These are phyloP conservation scores for Embiotoca jacksoni DNA, from an alignment of 2,113 vertebrate genomes.

Conservation along the genomic window DNA sequence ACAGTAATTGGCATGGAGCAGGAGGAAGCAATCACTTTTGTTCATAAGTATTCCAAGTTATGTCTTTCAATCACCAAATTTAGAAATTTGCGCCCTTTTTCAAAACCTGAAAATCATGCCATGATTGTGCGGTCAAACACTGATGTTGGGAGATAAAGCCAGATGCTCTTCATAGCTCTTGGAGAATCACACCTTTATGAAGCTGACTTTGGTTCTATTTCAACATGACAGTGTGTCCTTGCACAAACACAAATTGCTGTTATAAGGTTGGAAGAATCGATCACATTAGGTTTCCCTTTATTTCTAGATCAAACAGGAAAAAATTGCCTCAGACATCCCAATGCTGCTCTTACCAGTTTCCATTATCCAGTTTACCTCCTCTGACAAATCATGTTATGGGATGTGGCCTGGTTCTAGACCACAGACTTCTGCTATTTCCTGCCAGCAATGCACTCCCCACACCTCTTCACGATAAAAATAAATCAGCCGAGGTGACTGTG, in stretches of 20 bases:
- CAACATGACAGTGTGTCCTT: background rate
- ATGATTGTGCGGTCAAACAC: too few relatives aligned
- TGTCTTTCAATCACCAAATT: too few relatives aligned
- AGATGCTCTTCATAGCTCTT: too few relatives aligned
- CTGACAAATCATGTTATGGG: constrained; percentile 1
- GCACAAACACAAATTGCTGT: background rate
- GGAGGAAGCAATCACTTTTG: too few relatives aligned
- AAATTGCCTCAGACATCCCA: background rate
- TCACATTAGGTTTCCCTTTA: background rate
- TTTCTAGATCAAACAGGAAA: background rate
- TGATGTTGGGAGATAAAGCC: too few relatives aligned
- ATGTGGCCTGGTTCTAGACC: constrained; percentile 35
- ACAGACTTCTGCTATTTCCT: constrained; percentile 47
- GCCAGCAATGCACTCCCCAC: constrained; percentile 27
- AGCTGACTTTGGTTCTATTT: background rate
- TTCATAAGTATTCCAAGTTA: too few relatives aligned
- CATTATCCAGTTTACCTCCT: constrained; percentile 6
- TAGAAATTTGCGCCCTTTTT: too few relatives aligned
- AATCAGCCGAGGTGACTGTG: constrained; percentile 32
- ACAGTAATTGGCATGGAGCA: too few relatives aligned
- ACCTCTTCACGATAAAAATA: constrained; percentile 5
- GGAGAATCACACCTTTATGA: too few relatives aligned
- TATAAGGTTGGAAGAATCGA: background rate
- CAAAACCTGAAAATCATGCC: too few relatives aligned
- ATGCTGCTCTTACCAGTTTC: background rate